Percentiles rank a stretch among this genome's conserved stretches.
Conservation (phyloP, 1,140 invertebrate genomes). For the Melanaphis sacchari region DNA sequence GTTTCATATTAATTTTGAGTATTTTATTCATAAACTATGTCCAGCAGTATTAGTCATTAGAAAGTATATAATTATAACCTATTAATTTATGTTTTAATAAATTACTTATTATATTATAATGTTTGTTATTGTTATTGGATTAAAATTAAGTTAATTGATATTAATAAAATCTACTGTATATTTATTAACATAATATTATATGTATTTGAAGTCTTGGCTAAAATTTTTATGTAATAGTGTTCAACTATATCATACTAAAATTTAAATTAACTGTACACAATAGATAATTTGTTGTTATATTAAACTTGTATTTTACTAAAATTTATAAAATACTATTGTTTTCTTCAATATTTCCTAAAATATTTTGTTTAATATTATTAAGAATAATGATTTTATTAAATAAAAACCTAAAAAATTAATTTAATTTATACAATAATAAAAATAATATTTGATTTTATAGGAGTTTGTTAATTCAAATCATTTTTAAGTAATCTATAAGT, state of each 20-base stretch:
- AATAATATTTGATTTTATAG: background rate
- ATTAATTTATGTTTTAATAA: conserved; percentile 3
- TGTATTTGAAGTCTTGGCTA: background rate
- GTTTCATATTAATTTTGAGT: background rate
- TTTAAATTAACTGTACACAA: background rate
- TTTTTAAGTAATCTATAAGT: background rate
- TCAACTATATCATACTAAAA: background rate
- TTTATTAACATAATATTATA: background rate
- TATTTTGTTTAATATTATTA: background rate
- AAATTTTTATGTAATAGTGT: background rate
- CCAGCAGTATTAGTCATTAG: background rate
- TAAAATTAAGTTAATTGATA: background rate
- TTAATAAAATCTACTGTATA: background rate
- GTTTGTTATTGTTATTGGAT: background rate
- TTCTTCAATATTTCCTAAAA: background rate
- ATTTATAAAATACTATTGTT: background rate
- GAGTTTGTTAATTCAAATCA: background rate
- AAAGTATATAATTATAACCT: background rate
- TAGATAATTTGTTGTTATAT: background rate
- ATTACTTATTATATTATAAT: background rate
- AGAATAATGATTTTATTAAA: background rate
- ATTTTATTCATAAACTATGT: background rate
- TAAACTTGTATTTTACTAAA: background rate
- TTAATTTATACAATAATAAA: background rate
- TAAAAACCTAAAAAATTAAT: background rate